phyloP scores from a whole-genome alignment of 2,113 vertebrate genomes.

The Cariama cristata region DNA sequence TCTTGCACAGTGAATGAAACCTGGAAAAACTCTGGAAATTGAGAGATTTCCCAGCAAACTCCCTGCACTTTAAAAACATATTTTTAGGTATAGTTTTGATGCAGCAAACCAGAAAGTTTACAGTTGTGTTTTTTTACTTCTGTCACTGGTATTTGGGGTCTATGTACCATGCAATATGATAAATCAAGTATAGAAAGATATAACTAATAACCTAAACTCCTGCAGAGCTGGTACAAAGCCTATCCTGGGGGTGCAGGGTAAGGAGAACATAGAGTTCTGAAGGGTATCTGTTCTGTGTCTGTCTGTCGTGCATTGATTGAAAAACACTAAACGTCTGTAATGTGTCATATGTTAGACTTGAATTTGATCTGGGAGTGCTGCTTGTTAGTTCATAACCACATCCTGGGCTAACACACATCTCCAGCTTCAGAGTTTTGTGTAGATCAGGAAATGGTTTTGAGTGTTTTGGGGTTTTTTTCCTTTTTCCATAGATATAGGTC shows the following conservation, averaged over 20 bases:
- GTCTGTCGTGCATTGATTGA: accelerated
- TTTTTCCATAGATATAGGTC: neutral
- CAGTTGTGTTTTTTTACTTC: neutral
- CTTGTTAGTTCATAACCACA: neutral
- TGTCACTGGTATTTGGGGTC: neutral
- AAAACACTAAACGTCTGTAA: neutral
- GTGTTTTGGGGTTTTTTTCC: neutral
- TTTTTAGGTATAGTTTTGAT: neutral
- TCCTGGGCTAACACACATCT: neutral
- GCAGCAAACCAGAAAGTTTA: neutral
- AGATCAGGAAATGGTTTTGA: conserved; percentile 6
- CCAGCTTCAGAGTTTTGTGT: neutral
- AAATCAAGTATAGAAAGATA: neutral
- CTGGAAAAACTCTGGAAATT: neutral
- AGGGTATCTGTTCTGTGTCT: neutral
- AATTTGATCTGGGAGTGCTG: neutral
- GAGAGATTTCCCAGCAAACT: neutral
- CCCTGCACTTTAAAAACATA: neutral
- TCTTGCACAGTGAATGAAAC: neutral
- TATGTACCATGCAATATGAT: accelerated
- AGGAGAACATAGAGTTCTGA: accelerated
- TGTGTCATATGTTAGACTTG: accelerated
- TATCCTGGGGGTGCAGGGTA: neutral
- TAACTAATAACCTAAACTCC: neutral
- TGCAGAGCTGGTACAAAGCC: neutral